Conservation (phyloP, 2,797 vertebrate species). For the Catamblyrhynchus diadema region DNA sequence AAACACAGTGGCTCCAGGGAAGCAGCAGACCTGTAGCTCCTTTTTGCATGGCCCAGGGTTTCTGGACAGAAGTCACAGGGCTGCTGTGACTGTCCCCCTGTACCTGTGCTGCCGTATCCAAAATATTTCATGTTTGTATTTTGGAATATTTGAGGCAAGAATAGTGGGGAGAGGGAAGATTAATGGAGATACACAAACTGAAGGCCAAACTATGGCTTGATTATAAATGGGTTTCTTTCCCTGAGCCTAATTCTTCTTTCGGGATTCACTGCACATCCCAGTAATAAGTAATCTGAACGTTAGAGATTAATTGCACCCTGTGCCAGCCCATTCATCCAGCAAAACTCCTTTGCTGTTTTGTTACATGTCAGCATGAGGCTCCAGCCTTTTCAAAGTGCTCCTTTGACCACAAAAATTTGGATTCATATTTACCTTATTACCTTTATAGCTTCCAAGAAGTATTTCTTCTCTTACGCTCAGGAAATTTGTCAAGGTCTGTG, state of each 20-base stretch:
- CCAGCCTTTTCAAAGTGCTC: neutral
- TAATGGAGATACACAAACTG: neutral
- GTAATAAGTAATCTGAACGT: conserved; percentile 27
- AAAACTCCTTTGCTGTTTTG: conserved; percentile 9
- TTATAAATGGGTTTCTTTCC: neutral
- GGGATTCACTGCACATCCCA: neutral
- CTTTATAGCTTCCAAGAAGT: neutral
- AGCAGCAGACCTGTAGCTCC: neutral
- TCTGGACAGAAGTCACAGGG: neutral
- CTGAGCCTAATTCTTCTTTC: neutral
- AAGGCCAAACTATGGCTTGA: neutral
- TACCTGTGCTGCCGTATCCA: neutral
- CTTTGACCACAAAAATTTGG: neutral
- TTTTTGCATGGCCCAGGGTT: neutral
- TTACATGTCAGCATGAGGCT: neutral
- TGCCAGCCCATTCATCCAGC: neutral
- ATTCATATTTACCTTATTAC: neutral
- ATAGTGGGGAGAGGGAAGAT: neutral
- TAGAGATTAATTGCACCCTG: neutral
- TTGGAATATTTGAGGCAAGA: neutral
- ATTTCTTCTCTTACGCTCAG: neutral
- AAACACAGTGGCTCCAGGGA: rapidly evolving
- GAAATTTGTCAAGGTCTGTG: neutral
- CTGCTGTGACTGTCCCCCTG: neutral
- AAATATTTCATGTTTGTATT: neutral